A percentile compares a stretch with the other conserved stretches of the same genome.
Conservation (phyloP, 2,113 vertebrate species). For the Axis porcinus region DNA sequence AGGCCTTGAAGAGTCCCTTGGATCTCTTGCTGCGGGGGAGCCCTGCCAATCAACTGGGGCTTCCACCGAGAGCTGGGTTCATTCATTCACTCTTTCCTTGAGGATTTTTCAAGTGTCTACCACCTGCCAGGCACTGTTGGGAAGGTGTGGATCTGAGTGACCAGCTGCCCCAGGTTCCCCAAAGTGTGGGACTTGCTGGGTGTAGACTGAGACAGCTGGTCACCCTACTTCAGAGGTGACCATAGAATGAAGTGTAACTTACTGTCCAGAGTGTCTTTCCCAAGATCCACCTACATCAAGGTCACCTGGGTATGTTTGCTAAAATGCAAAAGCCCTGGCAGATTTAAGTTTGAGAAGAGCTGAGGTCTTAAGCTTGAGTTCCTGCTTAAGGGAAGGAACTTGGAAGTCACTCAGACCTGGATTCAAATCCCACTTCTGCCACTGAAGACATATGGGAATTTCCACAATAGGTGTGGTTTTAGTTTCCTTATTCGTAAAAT, state of each 20-base stretch:
- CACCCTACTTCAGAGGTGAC: not conserved
- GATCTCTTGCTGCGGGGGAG: not conserved
- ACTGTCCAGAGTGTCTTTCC: not conserved
- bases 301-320: not conserved
- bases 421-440: not conserved
- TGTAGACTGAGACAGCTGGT: not conserved
- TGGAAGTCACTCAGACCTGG: not conserved
- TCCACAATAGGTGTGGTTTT: not conserved
- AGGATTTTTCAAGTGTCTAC: not conserved
- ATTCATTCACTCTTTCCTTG: not conserved
- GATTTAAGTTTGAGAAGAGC: not conserved
- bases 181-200: not conserved
- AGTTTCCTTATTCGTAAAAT: not conserved
- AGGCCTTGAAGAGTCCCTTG: constrained; percentile 20
- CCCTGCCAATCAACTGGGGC: constrained; percentile 9
- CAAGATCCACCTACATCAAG: not conserved
- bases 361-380: not conserved
- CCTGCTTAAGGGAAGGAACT: not conserved
- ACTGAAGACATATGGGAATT: not conserved
- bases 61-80: not conserved
- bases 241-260: not conserved
- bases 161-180: not conserved
- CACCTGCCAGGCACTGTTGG: not conserved
- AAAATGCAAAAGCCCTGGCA: not conserved
- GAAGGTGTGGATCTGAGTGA: not conserved